A percentile compares a stretch with the other conserved stretches of the same genome.
Conservation (phyloP, 2,797 vertebrate genomes). For the Thunnus albacares region DNA sequence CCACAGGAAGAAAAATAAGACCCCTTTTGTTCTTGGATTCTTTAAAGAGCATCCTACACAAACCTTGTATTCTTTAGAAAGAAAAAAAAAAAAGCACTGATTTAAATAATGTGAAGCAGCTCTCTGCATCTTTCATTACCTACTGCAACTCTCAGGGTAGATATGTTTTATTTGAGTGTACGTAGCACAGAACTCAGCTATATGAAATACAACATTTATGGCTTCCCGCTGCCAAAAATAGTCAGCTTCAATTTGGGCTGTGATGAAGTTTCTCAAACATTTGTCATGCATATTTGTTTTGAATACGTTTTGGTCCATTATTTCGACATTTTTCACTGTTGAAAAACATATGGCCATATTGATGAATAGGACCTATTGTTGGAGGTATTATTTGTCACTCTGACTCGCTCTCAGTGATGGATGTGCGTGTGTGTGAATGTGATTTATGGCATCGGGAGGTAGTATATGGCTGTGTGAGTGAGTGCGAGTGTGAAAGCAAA, state of each 20-base stretch:
- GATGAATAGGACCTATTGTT: conserved; percentile 75
- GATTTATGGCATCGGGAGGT: conserved; percentile 66
- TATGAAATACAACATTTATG: conserved; percentile 33
- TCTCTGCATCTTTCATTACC: conserved; percentile 17
- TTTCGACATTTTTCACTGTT: conserved; percentile 56
- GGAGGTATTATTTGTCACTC: conserved; percentile 76
- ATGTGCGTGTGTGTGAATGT: conserved; percentile 61
- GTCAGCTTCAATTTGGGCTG: conserved; percentile 22
- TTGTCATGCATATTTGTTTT: conserved; percentile 63
- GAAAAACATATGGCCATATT: conserved; percentile 68
- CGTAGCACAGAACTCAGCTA: conserved; percentile 1
- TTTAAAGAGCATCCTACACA: background rate
- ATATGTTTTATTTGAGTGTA: conserved; percentile 5
- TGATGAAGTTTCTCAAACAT: conserved; percentile 58
- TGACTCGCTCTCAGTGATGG: conserved; percentile 71
- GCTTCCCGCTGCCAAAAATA: conserved; percentile 23
- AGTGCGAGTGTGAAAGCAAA: conserved; percentile 57
- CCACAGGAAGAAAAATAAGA: background rate
- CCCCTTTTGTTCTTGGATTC: background rate
- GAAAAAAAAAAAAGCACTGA: background rate
- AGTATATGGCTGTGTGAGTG: conserved; percentile 51
- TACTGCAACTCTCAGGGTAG: background rate
- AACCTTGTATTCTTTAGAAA: background rate
- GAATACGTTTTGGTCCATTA: conserved; percentile 57
- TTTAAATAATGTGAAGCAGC: conserved; percentile 28